These are phyloP conservation scores for Lucilia sericata DNA, from an alignment of 1,140 invertebrate genomes.

Conservation along the genomic window DNA sequence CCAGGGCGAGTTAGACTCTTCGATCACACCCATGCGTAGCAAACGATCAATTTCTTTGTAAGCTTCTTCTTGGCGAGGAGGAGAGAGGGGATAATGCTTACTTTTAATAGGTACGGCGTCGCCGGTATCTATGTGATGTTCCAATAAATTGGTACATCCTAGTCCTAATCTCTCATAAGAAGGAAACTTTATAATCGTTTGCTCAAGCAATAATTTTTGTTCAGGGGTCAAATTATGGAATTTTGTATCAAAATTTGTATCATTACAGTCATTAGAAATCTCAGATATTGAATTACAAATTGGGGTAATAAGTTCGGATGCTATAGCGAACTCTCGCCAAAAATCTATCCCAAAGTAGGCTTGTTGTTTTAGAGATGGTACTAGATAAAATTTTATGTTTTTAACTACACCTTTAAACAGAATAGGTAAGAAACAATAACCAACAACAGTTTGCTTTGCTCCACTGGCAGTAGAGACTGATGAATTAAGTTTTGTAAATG, in stretches of 20 bases:
- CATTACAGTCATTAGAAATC: background rate
- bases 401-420: background rate
- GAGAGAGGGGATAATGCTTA: background rate
- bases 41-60: background rate
- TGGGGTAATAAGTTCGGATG: background rate
- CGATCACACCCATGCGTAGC: background rate
- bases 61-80: background rate
- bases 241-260: background rate
- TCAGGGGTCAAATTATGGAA: background rate
- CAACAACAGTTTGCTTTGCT: background rate
- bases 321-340: background rate
- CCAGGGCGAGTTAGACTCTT: constrained; percentile 37
- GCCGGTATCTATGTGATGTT: no score
- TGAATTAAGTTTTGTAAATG: background rate
- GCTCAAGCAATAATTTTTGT: background rate
- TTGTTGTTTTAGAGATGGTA: background rate
- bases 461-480: background rate
- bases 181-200: constrained; percentile 3
- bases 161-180: constrained; percentile 32
- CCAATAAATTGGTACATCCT: constrained; percentile 27
- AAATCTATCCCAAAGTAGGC: background rate
- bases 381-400: background rate
- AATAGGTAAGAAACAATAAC: background rate
- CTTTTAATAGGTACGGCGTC: constrained; percentile 17
- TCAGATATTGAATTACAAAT: background rate